These are phyloP conservation scores for Bubalus kerabau DNA, from an alignment of 2,113 vertebrate species.

Conservation along the genomic window DNA sequence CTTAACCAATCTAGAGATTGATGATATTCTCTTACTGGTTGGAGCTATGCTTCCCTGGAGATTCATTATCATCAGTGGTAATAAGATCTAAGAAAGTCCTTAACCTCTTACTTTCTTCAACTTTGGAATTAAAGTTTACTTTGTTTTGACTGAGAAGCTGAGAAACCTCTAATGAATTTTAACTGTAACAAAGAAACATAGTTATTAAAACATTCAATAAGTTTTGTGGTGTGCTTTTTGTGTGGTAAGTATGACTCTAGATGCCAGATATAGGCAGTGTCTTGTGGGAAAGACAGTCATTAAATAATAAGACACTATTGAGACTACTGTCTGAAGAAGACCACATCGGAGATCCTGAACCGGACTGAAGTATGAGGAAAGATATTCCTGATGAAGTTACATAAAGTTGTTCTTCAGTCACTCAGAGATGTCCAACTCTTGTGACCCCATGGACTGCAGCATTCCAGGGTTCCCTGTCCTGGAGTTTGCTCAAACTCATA, in stretches of 20 bases:
- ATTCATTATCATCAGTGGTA: conserved; percentile 13
- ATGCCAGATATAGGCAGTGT: not conserved
- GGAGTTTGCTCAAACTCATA: not conserved
- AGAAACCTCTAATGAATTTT: not conserved
- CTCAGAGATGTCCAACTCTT: not conserved
- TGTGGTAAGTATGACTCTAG: not conserved
- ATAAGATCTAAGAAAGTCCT: not conserved
- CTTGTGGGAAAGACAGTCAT: not conserved
- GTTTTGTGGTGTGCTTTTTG: not conserved
- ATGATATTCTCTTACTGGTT: not conserved
- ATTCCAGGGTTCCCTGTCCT: not conserved
- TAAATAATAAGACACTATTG: not conserved
- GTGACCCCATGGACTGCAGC: not conserved
- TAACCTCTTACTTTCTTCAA: not conserved
- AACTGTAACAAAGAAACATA: not conserved
- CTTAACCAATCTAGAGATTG: not conserved
- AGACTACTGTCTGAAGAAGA: not conserved
- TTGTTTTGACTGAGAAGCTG: not conserved
- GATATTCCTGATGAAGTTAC: not conserved
- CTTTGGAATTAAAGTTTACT: not conserved
- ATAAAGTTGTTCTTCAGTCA: not conserved
- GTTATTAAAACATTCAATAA: not conserved
- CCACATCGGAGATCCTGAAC: not conserved
- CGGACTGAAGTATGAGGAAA: not conserved
- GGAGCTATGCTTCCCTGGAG: not conserved